These are phyloP conservation scores for Hoplostethus atlanticus DNA, from an alignment of 2,797 vertebrate genomes.

Conservation along the genomic window DNA sequence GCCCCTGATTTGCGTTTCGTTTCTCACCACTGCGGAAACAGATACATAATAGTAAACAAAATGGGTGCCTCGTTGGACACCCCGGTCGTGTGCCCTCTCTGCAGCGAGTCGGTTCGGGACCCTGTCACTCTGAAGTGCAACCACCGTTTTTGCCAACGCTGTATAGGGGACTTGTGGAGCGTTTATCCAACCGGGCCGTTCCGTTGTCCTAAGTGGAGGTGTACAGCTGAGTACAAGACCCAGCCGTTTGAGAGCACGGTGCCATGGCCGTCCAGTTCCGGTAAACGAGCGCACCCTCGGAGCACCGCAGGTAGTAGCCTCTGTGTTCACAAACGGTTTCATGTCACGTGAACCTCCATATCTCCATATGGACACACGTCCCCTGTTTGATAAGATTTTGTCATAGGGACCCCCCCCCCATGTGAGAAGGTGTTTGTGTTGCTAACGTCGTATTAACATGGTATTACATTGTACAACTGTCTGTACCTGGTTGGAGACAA, in stretches of 20 bases:
- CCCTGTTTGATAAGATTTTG: too few relatives aligned
- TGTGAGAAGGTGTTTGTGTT: too few relatives aligned
- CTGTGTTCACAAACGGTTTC: too few relatives aligned
- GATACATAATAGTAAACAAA: conserved; percentile 40
- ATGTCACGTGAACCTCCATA: too few relatives aligned
- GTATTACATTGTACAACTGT: too few relatives aligned
- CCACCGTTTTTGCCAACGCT: conserved; percentile 81
- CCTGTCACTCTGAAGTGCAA: conserved; percentile 75
- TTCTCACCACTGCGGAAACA: conserved; percentile 28
- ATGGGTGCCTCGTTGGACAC: conserved; percentile 75
- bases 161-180: conserved; percentile 85
- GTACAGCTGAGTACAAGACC: conserved; percentile 74
- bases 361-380: neutral
- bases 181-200: conserved; percentile 70
- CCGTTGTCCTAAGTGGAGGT: conserved; percentile 81
- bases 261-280: conserved; percentile 6
- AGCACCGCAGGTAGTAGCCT: conserved; percentile 53
- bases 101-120: conserved; percentile 57
- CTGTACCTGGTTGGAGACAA: too few relatives aligned
- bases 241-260: conserved; percentile 68
- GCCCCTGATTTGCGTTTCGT: conserved; percentile 28
- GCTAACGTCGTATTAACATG: too few relatives aligned
- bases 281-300: neutral
- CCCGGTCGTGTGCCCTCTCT: conserved; percentile 69
- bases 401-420: too few relatives aligned